phyloP scores from a whole-genome alignment of 1,140 invertebrate genomes.

The Bombus huntii region DNA sequence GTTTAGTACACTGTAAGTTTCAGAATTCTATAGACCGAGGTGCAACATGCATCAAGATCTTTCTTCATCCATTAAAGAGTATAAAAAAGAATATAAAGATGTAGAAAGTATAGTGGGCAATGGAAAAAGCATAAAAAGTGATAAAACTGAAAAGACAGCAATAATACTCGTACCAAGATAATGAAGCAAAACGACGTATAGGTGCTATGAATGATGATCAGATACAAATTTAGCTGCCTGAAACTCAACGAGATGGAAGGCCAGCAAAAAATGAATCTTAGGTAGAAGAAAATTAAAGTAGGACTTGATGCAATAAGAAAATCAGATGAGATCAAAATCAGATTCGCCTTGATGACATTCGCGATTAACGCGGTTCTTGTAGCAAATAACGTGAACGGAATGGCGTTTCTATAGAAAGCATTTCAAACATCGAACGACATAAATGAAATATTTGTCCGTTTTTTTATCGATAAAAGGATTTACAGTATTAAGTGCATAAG shows the following conservation, averaged over 20 bases:
- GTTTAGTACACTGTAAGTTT: background rate
- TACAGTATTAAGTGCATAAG: background rate
- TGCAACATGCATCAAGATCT: background rate
- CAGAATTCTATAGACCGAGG: background rate
- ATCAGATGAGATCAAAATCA: background rate
- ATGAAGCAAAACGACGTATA: background rate
- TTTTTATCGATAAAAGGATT: background rate
- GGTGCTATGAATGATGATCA: constrained; percentile 14
- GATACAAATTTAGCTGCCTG: background rate
- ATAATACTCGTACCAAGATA: background rate
- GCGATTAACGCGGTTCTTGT: background rate
- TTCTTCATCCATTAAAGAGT: background rate
- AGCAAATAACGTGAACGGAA: background rate
- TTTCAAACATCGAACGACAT: background rate
- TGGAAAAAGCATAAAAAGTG: too few species aligned
- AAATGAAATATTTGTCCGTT: background rate
- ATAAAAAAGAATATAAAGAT: background rate
- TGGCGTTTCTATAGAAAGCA: background rate
- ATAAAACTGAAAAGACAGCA: background rate
- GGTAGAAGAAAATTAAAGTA: background rate
- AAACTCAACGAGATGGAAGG: background rate
- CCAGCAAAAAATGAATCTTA: background rate
- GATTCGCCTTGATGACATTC: constrained; percentile 16
- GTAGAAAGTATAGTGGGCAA: background rate
- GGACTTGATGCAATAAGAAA: background rate